Evolutionary conservation across 2,888 invertebrate genomes (phyloP).

Genomic region (Globia sparganii): DNA sequence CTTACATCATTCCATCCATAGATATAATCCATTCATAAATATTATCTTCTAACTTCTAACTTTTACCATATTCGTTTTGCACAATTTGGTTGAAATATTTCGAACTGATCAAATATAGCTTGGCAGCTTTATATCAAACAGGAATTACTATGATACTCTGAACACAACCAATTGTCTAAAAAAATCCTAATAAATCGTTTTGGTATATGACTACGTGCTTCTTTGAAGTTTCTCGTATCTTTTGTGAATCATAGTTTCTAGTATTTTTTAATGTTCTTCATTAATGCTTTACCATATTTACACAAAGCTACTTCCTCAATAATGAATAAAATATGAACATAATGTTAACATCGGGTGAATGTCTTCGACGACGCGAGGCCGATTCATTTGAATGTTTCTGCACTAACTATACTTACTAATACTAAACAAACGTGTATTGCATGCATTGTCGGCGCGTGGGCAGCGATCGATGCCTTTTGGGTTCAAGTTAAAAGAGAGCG

Average conservation of each 20-base stretch:
- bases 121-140: neutral
- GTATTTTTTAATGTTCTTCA: conserved; percentile 27
- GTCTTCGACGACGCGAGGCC: conserved; percentile 74
- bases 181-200: conserved; percentile 9
- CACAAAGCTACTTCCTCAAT: conserved; percentile 53
- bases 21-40: conserved; percentile 62
- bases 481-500: conserved; percentile 62
- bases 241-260: conserved; percentile 50
- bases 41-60: conserved; percentile 56
- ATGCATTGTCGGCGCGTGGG: conserved; percentile 77
- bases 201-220: conserved; percentile 21
- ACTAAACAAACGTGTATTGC: conserved; percentile 67
- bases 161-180: conserved; percentile 4
- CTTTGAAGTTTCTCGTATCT: conserved; percentile 30
- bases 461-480: conserved; percentile 68
- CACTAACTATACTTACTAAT: conserved; percentile 62
- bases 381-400: conserved; percentile 72
- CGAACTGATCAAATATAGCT: neutral
- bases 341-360: conserved; percentile 72
- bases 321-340: conserved; percentile 47
- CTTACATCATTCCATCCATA: conserved; percentile 78
- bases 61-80: conserved; percentile 33
- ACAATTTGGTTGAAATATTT: conserved; percentile 2
- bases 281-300: conserved; percentile 5
- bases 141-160: neutral